Evolutionary conservation across 2,113 vertebrate species (phyloP).

Genomic region (Glaucidium brasilianum): DNA sequence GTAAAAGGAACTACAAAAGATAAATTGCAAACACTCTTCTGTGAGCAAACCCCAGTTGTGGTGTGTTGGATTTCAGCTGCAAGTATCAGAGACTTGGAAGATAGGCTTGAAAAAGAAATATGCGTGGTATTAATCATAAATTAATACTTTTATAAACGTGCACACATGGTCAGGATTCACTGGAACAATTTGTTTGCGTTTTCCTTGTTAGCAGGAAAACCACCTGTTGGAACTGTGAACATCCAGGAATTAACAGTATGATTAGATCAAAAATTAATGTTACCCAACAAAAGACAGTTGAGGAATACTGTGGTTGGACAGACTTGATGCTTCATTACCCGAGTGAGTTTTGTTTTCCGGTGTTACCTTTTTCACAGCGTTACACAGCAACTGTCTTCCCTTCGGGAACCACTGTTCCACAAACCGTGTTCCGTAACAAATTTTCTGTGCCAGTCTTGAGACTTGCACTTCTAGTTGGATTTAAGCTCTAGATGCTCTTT

Average conservation of each 20-base stretch:
- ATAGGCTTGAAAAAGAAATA: background rate
- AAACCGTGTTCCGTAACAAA: background rate
- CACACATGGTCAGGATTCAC: fast-evolving
- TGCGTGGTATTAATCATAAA: background rate
- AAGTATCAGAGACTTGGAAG: background rate
- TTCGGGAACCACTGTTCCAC: background rate
- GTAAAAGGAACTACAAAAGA: background rate
- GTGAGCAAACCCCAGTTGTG: background rate
- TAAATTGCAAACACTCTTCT: background rate
- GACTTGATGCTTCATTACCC: background rate
- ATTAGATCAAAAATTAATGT: background rate
- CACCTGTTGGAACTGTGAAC: background rate
- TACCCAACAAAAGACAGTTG: background rate
- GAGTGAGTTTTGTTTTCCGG: background rate
- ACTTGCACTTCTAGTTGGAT: background rate
- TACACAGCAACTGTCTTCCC: background rate
- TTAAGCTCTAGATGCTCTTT: background rate
- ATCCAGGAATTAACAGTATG: background rate
- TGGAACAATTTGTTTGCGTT: background rate
- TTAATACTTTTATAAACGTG: background rate
- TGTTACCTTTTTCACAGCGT: background rate
- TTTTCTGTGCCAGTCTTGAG: background rate
- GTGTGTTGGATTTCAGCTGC: background rate
- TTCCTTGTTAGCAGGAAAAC: background rate
- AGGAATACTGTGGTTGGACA: background rate